phyloP scores from a whole-genome alignment of 2,888 invertebrate species.

The Cryptocephalus moraei region DNA sequence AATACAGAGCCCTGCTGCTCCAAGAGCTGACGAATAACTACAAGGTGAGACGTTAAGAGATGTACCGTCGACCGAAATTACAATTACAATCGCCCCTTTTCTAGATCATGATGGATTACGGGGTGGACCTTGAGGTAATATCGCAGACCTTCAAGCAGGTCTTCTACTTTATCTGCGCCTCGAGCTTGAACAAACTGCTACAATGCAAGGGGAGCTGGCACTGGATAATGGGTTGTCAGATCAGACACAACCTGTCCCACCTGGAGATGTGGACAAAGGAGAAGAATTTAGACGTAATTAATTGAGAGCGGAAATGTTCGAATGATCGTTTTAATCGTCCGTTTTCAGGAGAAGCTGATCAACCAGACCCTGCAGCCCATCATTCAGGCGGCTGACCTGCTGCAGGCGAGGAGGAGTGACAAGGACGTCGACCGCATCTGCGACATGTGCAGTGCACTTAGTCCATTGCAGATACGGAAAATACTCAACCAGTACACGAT shows the following conservation, averaged over 20 bases:
- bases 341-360: too few relatives aligned
- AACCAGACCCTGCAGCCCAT: slow-evolving; percentile 67
- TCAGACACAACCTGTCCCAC: slow-evolving; percentile 86
- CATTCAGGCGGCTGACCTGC: slow-evolving; percentile 87
- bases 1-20: slow-evolving; percentile 56
- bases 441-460: slow-evolving; percentile 86
- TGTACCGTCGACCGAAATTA: not conserved
- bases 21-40: slow-evolving; percentile 59
- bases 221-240: slow-evolving; percentile 97
- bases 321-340: not conserved
- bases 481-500: slow-evolving; percentile 55
- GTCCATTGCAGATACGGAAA: slow-evolving; percentile 79
- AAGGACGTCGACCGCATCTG: slow-evolving; percentile 86
- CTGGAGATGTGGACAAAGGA: slow-evolving; percentile 92
- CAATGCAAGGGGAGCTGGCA: slow-evolving; percentile 93
- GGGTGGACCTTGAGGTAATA: slow-evolving; percentile 71
- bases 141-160: slow-evolving; percentile 81
- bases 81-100: slow-evolving; percentile 10
- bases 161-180: slow-evolving; percentile 90
- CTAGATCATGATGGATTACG: slow-evolving; percentile 53
- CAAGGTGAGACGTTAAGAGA: slow-evolving; percentile 36
- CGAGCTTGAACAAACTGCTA: slow-evolving; percentile 87
- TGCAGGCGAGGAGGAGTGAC: slow-evolving; percentile 90
- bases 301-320: not conserved
- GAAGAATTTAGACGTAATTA: slow-evolving; percentile 42